A percentile compares a stretch with the other conserved stretches of the same genome.
phyloP scores from a whole-genome alignment of 2,113 vertebrate species.

The Mellivora capensis region DNA sequence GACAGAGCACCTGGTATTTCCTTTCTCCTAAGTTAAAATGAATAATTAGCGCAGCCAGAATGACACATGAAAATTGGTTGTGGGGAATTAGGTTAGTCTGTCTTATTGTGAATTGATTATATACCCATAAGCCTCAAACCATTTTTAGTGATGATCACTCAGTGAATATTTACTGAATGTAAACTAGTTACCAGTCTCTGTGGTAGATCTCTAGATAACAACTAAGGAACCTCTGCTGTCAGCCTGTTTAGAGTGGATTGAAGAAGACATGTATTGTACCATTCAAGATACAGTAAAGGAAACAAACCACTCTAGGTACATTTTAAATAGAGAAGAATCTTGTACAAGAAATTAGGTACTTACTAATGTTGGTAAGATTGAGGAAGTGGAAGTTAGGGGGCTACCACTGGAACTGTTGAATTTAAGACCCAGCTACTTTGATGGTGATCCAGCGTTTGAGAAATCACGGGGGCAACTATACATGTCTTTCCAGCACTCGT shows the following conservation, averaged over 20 bases:
- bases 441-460: neutral
- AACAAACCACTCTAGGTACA: neutral
- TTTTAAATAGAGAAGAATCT: neutral
- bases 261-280: neutral
- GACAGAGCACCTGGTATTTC: neutral
- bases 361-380: neutral
- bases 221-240: neutral
- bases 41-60: neutral
- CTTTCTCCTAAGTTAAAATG: neutral
- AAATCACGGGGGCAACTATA: neutral
- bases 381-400: neutral
- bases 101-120: conserved; percentile 11
- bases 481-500: neutral
- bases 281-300: neutral
- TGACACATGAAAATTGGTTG: neutral
- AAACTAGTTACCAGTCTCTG: neutral
- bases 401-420: neutral
- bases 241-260: neutral
- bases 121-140: neutral
- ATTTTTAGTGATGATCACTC: neutral
- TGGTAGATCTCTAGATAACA: neutral
- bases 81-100: neutral
- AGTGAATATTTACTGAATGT: neutral
- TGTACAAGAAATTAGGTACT: neutral
- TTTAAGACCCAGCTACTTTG: neutral